Conservation (phyloP, 2,113 vertebrate species). For the Chauna torquata region DNA sequence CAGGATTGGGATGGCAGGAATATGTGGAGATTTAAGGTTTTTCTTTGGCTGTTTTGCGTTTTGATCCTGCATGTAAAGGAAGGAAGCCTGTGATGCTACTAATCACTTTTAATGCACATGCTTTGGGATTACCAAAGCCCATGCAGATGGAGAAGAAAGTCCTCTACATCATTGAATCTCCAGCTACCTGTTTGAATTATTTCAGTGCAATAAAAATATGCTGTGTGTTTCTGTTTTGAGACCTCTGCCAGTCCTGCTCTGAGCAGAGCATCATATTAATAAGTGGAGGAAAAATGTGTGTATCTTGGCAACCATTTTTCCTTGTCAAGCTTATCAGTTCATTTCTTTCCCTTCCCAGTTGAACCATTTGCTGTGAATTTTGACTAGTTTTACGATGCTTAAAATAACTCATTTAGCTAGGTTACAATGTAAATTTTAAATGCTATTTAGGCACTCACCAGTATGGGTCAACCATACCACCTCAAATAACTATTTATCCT, state of each 20-base stretch:
- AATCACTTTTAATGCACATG: background rate
- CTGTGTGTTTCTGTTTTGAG: background rate
- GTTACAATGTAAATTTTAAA: background rate
- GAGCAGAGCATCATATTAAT: background rate
- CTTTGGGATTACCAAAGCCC: background rate
- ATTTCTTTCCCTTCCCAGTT: background rate
- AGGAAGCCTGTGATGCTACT: background rate
- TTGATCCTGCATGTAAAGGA: background rate
- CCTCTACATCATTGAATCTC: background rate
- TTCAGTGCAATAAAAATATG: background rate
- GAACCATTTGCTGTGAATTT: background rate
- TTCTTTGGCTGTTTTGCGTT: background rate
- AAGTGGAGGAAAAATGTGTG: background rate
- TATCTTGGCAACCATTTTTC: conserved; percentile 14
- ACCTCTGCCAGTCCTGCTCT: background rate
- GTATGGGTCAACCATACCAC: background rate
- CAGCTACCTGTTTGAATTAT: background rate
- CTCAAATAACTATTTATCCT: background rate
- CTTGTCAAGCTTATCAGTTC: background rate
- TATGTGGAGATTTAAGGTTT: background rate
- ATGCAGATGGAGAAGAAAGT: background rate
- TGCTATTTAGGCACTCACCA: background rate
- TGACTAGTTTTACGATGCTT: background rate
- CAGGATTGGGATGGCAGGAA: background rate
- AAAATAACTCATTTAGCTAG: background rate